Evolutionary conservation across 2,113 vertebrate genomes (phyloP).

Genomic region (Hippocampus mohnikei): DNA sequence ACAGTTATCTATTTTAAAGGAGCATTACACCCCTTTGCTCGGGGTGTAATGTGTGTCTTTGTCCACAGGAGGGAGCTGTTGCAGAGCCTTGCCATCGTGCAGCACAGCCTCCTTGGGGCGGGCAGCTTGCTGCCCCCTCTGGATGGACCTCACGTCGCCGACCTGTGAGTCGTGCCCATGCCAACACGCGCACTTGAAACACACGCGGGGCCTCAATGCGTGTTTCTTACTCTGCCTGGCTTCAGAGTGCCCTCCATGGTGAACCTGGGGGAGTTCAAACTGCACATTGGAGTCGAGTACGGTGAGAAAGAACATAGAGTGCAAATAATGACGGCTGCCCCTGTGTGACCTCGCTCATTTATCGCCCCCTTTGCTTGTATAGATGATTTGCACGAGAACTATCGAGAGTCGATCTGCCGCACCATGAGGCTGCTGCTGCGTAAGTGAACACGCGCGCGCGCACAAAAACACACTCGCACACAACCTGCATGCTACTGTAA

Average conservation of each 20-base stretch:
- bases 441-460: conserved; percentile 73
- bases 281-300: conserved; percentile 85
- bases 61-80: conserved; percentile 86
- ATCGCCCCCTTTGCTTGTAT: conserved; percentile 36
- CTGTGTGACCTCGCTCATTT: conserved; percentile 39
- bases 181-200: conserved; percentile 11
- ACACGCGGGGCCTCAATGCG: neutral
- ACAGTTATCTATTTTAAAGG: no score
- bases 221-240: conserved; percentile 38
- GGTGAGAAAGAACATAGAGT: conserved; percentile 70
- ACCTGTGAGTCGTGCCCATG: conserved; percentile 79
- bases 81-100: conserved; percentile 87
- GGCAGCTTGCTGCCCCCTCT: conserved; percentile 85
- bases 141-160: conserved; percentile 80
- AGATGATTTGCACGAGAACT: conserved; percentile 87
- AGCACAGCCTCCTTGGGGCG: conserved; percentile 89
- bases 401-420: conserved; percentile 85
- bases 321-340: neutral
- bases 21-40: neutral
- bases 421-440: conserved; percentile 87
- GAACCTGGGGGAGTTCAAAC: conserved; percentile 85
- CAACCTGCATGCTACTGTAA: neutral
- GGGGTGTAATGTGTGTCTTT: conserved; percentile 23
- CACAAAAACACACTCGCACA: neutral
- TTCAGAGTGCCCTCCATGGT: conserved; percentile 87